phyloP scores from a whole-genome alignment of 92 coral and sea anemone species.

The Parazoanthus atlanticus region DNA sequence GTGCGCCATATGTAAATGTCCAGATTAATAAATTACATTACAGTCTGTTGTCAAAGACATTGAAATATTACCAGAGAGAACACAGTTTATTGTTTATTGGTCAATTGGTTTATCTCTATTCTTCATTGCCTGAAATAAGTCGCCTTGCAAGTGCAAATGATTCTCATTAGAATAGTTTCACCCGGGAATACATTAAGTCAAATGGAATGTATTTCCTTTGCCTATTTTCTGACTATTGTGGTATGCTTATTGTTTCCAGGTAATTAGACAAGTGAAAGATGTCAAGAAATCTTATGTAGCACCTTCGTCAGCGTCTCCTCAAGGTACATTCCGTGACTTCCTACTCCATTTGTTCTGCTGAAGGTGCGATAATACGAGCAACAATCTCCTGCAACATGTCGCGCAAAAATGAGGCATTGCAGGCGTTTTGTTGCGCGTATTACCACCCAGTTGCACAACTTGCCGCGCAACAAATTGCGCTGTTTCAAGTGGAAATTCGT shows the following conservation, averaged over 20 bases:
- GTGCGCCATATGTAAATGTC: no score
- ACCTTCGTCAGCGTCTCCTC: conserved; percentile 50
- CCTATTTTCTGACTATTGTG: neutral
- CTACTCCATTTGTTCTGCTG: neutral
- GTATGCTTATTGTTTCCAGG: conserved; percentile 47
- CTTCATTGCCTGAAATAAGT: no score
- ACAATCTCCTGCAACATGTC: neutral
- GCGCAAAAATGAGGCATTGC: neutral
- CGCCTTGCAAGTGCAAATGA: neutral
- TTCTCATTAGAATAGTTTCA: neutral
- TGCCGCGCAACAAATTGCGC: conserved; percentile 6
- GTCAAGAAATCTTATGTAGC: conserved; percentile 78
- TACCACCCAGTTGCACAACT: conserved; percentile 20
- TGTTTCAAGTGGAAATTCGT: neutral
- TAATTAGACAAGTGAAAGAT: conserved; percentile 92
- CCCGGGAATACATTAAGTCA: neutral
- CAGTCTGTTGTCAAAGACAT: no score
- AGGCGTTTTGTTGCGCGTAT: conserved; percentile 26
- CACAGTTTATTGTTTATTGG: no score
- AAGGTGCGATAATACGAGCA: neutral
- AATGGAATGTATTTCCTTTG: neutral
- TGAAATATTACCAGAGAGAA: no score
- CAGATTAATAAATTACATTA: no score
- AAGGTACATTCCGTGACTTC: conserved; percentile 19
- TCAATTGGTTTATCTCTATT: no score